A percentile compares a stretch with the other conserved stretches of the same genome.
These are phyloP conservation scores for Cheumatopsyche charites DNA, from an alignment of 1,140 invertebrate species.

Conservation along the genomic window DNA sequence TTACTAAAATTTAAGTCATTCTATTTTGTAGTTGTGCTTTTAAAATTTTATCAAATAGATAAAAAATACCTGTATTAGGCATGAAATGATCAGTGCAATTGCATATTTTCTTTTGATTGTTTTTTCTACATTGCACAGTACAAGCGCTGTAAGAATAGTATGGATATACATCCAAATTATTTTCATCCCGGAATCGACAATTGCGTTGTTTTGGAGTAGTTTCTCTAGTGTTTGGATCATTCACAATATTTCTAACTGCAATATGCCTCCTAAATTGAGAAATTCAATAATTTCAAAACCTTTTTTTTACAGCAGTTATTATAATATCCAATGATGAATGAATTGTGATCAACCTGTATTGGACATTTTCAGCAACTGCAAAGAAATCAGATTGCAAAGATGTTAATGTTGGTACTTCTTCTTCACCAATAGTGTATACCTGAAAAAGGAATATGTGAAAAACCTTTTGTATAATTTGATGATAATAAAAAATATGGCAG, in stretches of 20 bases:
- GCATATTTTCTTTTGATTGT: slow-evolving; percentile 64
- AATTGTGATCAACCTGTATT: slow-evolving; percentile 56
- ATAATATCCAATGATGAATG: not conserved
- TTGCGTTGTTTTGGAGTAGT: slow-evolving; percentile 62
- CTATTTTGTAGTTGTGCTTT: slow-evolving; percentile 4
- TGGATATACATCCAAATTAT: slow-evolving; percentile 64
- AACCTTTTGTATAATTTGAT: not conserved
- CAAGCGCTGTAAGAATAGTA: slow-evolving; percentile 73
- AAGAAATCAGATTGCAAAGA: slow-evolving; percentile 64
- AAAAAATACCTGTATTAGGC: slow-evolving; percentile 58
- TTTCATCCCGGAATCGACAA: slow-evolving; percentile 69
- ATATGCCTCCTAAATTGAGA: slow-evolving; percentile 56
- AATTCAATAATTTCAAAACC: not conserved
- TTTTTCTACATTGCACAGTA: slow-evolving; percentile 67
- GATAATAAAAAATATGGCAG: no score
- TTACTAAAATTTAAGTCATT: not conserved
- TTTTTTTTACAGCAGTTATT: not conserved
- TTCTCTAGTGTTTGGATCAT: slow-evolving; percentile 63
- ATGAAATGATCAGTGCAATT: slow-evolving; percentile 72
- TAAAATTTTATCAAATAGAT: not conserved
- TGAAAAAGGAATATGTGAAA: slow-evolving; percentile 49
- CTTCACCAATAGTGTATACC: slow-evolving; percentile 66
- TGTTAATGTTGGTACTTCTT: slow-evolving; percentile 68
- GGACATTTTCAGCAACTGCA: slow-evolving; percentile 57
- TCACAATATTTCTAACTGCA: slow-evolving; percentile 65